Evolutionary conservation across 2,797 vertebrate species (phyloP).

Genomic region (Tokudaia muenninki): DNA sequence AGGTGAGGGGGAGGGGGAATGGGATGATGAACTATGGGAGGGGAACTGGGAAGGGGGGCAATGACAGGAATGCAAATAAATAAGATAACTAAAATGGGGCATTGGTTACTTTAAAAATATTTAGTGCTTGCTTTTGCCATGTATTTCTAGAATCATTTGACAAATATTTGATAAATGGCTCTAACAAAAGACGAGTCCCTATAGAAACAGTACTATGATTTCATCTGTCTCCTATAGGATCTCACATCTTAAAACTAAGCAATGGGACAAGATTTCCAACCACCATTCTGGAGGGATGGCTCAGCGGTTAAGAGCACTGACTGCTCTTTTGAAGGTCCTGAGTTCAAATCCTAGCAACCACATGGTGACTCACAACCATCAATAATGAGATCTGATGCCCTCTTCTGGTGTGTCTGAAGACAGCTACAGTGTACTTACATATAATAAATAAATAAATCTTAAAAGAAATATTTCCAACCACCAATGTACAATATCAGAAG

Average conservation of each 20-base stretch:
- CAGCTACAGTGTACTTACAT: no score
- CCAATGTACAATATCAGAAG: neutral
- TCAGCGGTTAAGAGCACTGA: no score
- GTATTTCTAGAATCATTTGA: neutral
- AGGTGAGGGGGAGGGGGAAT: neutral
- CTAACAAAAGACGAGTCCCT: neutral
- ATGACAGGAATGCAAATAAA: neutral
- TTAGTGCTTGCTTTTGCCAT: neutral
- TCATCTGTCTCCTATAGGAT: neutral
- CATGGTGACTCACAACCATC: no score
- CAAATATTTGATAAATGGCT: neutral
- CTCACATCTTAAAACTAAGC: neutral
- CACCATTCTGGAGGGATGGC: neutral
- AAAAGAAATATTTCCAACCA: neutral
- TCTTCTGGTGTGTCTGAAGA: no score
- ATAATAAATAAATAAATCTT: no score
- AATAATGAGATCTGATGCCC: no score
- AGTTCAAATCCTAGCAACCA: no score
- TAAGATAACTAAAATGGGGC: neutral
- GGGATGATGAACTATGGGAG: neutral
- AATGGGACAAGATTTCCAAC: conserved; percentile 4
- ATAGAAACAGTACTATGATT: neutral
- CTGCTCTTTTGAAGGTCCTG: no score
- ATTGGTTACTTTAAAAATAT: conserved; percentile 19
- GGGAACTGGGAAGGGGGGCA: neutral